Conservation (phyloP, 2,888 invertebrate genomes). For the Sipha maydis region DNA sequence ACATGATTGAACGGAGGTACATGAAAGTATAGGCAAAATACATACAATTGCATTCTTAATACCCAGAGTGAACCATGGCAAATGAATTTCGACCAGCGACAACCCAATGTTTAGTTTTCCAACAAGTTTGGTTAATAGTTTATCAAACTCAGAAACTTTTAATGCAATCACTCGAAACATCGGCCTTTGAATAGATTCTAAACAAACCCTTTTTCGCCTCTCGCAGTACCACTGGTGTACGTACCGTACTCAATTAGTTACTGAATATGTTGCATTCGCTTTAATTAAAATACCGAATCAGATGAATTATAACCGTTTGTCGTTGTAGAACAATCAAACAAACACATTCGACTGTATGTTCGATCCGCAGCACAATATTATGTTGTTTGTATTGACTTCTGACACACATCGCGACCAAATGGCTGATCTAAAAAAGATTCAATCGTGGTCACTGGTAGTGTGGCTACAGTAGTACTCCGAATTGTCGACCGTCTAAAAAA, state of each 20-base stretch:
- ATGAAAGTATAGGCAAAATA: background rate
- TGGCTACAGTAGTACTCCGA: too few species aligned
- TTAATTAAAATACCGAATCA: background rate
- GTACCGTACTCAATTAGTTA: background rate
- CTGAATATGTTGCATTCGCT: background rate
- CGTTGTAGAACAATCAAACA: background rate
- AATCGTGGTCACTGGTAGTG: too few species aligned
- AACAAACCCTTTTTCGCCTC: background rate
- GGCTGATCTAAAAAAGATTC: too few species aligned
- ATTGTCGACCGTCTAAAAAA: too few species aligned
- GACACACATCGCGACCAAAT: too few species aligned
- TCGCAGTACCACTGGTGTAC: background rate
- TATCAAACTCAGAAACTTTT: background rate
- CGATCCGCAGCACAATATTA: too few species aligned
- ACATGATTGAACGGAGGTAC: background rate
- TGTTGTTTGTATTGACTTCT: too few species aligned
- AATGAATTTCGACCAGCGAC: background rate
- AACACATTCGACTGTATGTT: too few species aligned
- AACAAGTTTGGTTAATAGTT: background rate
- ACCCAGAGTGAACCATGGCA: background rate
- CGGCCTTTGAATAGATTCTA: background rate
- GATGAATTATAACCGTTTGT: background rate
- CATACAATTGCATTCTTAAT: background rate
- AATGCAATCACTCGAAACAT: background rate
- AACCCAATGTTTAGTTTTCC: background rate